Percentiles rank a stretch among this genome's conserved stretches.
Evolutionary conservation across 2,113 vertebrate species (phyloP).

Genomic region (Menura novaehollandiae): DNA sequence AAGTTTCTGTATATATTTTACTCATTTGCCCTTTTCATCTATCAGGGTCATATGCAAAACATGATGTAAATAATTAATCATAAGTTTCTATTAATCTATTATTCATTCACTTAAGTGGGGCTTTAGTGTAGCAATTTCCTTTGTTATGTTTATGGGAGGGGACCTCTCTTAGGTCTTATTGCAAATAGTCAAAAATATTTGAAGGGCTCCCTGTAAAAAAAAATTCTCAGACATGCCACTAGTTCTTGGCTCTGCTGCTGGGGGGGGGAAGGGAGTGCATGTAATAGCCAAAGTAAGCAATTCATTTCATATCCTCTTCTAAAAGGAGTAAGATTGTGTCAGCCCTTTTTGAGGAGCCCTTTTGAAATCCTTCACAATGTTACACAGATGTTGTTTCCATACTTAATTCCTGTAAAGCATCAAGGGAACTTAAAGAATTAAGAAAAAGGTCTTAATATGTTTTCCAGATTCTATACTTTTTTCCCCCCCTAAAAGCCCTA

Average conservation of each 20-base stretch:
- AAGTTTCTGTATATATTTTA: not conserved
- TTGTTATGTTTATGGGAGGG: slow-evolving; percentile 33
- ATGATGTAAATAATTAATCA: slow-evolving; percentile 4
- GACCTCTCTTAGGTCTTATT: not conserved
- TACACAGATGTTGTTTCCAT: slow-evolving; percentile 64
- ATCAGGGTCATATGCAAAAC: not conserved
- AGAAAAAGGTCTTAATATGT: slow-evolving; percentile 53
- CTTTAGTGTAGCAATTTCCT: not conserved
- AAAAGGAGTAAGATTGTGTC: slow-evolving; percentile 64
- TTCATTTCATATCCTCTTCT: slow-evolving; percentile 64
- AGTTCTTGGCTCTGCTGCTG: slow-evolving; percentile 31
- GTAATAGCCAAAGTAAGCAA: slow-evolving; percentile 65
- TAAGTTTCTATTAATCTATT: slow-evolving; percentile 38
- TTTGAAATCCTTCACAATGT: slow-evolving; percentile 63
- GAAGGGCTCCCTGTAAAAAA: slow-evolving; percentile 36
- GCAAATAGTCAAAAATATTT: slow-evolving; percentile 37
- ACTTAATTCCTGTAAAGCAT: slow-evolving; percentile 59
- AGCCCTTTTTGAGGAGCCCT: slow-evolving; percentile 61
- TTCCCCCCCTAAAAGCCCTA: not conserved
- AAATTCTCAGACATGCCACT: not conserved
- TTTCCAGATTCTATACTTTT: slow-evolving; percentile 4
- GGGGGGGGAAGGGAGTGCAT: slow-evolving; percentile 24
- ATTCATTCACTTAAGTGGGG: slow-evolving; percentile 46
- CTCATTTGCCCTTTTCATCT: not conserved
- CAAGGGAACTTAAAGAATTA: slow-evolving; percentile 51